Base-by-base conservation (phyloP, 1,140 invertebrate genomes). In the Drosophila littoralis region DNA sequence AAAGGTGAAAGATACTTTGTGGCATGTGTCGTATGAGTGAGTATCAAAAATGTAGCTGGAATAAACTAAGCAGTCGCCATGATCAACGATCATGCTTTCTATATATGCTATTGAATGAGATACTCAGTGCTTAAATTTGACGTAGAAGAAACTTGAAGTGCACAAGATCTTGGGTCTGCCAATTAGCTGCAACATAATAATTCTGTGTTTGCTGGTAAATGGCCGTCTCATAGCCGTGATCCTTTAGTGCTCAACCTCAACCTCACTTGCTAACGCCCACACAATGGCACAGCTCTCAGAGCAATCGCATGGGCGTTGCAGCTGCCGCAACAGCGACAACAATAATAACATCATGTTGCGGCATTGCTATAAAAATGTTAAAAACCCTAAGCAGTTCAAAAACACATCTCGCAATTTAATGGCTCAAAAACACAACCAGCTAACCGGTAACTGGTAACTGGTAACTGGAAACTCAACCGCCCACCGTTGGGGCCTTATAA, bases 301-400 rank as follows among this genome's bases (percentile, higher is more conserved):
- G n/a, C 7, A 35, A 28, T 6, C 15, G 10, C 70, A 67, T 59
- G 71, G 71, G 71, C 71, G 71, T 74, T 63, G 50, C 65, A 51
- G 35, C 54, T 38, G 22, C 60, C 40, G 33, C 40, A 64, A 61
- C 40, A 54, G 22, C 48, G 43, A 63, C 28, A 67, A 45, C 54
- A 65, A 65, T 40, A 68, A 64, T 17, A 48, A 58, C 35, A 67
- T 57, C 46, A 52, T 42, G 35, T 69, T 72, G 80, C 75, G 42
- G 43, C 43, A 54, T 35, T 22, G 66, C 63, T 69, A 74, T 74
- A 86, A 83, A 86, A 86, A 86, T 79, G 78, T 76, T 70, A 13
- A 42, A 74, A 74, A 63, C 55, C 58, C 57, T 61, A 68, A 74
- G 45, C 77, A 79, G 72, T 59, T 72, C 65, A 70, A 75, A 77